phyloP scores from a whole-genome alignment of 2,113 vertebrate genomes.

The Anhinga rufa region DNA sequence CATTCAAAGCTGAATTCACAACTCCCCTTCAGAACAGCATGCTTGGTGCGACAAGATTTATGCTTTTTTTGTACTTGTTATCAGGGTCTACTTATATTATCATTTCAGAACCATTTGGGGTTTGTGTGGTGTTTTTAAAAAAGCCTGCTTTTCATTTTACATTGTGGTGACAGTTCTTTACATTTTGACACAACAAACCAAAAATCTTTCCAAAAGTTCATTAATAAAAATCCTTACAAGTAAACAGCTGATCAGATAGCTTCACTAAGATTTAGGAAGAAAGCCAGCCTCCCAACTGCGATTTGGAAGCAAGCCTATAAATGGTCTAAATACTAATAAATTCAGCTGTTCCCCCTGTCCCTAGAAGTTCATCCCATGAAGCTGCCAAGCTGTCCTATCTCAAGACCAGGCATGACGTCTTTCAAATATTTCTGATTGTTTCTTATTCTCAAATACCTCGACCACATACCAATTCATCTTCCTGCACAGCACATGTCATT shows the following conservation, averaged over 20 bases:
- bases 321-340: background rate
- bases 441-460: background rate
- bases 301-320: background rate
- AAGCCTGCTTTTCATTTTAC: background rate
- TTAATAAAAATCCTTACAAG: background rate
- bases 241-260: background rate
- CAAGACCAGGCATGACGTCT: background rate
- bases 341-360: background rate
- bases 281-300: background rate
- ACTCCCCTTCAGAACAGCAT: background rate
- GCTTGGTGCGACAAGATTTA: background rate
- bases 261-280: background rate
- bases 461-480: background rate
- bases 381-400: background rate
- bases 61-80: background rate
- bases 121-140: background rate
- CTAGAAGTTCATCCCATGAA: background rate
- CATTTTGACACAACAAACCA: background rate
- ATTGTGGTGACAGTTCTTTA: background rate
- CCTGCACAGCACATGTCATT: background rate
- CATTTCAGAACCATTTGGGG: background rate
- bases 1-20: background rate
- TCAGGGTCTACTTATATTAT: background rate
- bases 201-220: background rate
- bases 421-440: background rate